Conservation (phyloP, 2,888 invertebrate genomes). For the Camptogramma bilineatum region DNA sequence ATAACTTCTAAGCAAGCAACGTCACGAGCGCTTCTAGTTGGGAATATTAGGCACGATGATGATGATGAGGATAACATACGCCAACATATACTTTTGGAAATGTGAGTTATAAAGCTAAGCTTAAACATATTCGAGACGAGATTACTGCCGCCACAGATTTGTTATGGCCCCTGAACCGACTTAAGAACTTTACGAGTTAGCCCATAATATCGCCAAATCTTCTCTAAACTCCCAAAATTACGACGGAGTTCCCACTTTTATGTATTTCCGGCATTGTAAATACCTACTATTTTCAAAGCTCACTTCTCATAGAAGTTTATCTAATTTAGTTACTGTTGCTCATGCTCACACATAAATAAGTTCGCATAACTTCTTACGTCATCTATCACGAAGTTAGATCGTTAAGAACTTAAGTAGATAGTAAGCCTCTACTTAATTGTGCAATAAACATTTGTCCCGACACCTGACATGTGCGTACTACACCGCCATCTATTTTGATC, state of each 20-base stretch:
- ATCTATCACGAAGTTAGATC: slow-evolving; percentile 57
- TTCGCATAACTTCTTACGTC: slow-evolving; percentile 51
- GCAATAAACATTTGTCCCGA: slow-evolving; percentile 48
- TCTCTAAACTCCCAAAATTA: slow-evolving; percentile 27
- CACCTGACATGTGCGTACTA: slow-evolving; percentile 42
- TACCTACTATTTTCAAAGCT: slow-evolving; percentile 31
- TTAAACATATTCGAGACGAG: slow-evolving; percentile 13
- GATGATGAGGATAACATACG: neutral
- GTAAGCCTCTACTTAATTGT: slow-evolving; percentile 53
- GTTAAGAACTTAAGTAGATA: slow-evolving; percentile 59
- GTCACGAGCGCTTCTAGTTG: too few relatives aligned
- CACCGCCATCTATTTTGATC: slow-evolving; percentile 21
- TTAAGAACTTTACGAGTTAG: slow-evolving; percentile 28
- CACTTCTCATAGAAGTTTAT: slow-evolving; percentile 39
- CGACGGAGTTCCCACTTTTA: slow-evolving; percentile 27
- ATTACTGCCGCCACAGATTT: slow-evolving; percentile 23
- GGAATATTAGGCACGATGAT: too few relatives aligned
- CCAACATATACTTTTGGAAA: neutral
- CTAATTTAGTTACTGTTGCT: slow-evolving; percentile 39
- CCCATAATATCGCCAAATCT: slow-evolving; percentile 23
- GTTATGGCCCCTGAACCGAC: slow-evolving; percentile 21
- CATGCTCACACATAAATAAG: slow-evolving; percentile 45
- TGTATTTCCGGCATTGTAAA: slow-evolving; percentile 24
- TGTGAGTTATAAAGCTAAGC: slow-evolving; percentile 1
- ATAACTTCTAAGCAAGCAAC: too few relatives aligned